phyloP scores from a whole-genome alignment of 2,113 vertebrate genomes.

The Redunca redunca region DNA sequence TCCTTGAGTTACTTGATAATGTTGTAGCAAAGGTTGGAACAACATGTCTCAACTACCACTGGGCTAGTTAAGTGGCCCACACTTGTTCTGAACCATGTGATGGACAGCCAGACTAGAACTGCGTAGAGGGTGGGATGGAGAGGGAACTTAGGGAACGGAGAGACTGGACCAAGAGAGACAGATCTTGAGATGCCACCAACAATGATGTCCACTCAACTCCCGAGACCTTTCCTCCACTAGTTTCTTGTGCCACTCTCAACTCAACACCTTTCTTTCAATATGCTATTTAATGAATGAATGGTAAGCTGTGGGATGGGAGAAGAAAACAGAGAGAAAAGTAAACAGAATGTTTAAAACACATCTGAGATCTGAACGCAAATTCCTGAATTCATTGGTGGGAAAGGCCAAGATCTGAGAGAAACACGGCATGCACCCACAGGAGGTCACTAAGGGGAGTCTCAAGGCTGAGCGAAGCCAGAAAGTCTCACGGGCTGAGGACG shows the following conservation, averaged over 20 bases:
- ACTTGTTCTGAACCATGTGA: neutral
- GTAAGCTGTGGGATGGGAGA: neutral
- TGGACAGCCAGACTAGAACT: neutral
- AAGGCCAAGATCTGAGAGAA: neutral
- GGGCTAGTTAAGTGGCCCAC: neutral
- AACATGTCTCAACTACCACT: neutral
- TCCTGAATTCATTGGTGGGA: neutral
- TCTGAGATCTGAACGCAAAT: neutral
- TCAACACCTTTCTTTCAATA: neutral
- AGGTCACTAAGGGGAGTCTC: neutral
- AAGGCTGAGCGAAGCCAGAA: neutral
- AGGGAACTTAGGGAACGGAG: neutral
- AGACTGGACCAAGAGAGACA: neutral
- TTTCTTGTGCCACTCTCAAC: neutral
- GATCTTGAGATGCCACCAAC: neutral
- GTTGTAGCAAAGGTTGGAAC: neutral
- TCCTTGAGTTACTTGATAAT: neutral
- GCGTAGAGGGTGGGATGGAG: rapidly evolving
- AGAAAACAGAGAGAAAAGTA: neutral
- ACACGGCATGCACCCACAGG: rapidly evolving
- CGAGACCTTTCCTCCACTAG: neutral
- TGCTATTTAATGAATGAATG: neutral
- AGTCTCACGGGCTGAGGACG: neutral
- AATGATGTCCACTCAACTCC: too few species aligned
- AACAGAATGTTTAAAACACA: neutral